Evolutionary conservation across 1,140 invertebrate species (phyloP).

Genomic region (Lasioglossum albipes): DNA sequence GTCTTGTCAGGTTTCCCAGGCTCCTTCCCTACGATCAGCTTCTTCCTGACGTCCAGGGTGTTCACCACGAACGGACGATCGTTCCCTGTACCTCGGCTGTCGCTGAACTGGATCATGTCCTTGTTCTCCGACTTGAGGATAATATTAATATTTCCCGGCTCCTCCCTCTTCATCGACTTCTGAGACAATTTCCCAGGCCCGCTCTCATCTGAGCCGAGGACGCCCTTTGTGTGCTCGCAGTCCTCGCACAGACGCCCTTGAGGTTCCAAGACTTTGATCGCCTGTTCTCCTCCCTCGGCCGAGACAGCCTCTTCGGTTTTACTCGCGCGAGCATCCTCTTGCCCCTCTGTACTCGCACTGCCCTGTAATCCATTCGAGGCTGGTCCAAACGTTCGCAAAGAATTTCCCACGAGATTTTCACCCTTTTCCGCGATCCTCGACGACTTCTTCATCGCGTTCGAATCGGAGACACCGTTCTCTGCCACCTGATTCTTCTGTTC

Average conservation of each 20-base stretch:
- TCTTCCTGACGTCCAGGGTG: slow-evolving; percentile 22
- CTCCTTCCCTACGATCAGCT: slow-evolving; percentile 7
- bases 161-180: not conserved
- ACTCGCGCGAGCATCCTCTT: not conserved
- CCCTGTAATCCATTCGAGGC: slow-evolving; percentile 27
- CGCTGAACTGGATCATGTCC: slow-evolving; percentile 24
- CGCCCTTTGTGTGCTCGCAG: slow-evolving; percentile 3
- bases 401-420: slow-evolving; percentile 38
- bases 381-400: slow-evolving; percentile 20
- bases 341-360: not conserved
- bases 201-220: not conserved
- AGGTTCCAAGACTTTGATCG: slow-evolving; percentile 47
- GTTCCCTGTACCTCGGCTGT: not conserved
- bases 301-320: slow-evolving; percentile 10
- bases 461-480: slow-evolving; percentile 4
- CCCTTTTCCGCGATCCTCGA: slow-evolving; percentile 5
- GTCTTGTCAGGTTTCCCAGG: slow-evolving; percentile 1
- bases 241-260: slow-evolving; percentile 36
- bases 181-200: slow-evolving; percentile 17
- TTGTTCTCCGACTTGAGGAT: slow-evolving; percentile 31
- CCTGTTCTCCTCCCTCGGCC: slow-evolving; percentile 3
- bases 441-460: slow-evolving; percentile 16
- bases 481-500: no score
- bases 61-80: slow-evolving; percentile 9
- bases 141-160: slow-evolving; percentile 14